These are phyloP conservation scores for Mionectes olivaceus DNA, from an alignment of 2,797 vertebrate species.

Conservation along the genomic window DNA sequence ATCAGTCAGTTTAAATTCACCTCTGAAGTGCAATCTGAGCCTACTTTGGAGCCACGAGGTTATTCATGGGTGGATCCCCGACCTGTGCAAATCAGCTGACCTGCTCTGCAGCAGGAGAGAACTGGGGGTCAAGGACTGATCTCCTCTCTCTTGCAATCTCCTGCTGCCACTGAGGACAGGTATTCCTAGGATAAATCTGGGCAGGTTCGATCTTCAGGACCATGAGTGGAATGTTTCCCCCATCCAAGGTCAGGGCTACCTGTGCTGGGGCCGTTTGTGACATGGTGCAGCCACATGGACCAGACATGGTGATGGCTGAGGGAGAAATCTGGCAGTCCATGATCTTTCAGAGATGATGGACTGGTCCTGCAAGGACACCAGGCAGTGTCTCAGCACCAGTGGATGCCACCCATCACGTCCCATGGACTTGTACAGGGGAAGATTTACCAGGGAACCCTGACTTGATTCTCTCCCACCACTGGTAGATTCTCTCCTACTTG, in stretches of 20 bases:
- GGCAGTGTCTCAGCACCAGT: not conserved
- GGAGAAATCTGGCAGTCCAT: too few relatives aligned
- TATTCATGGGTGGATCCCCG: not conserved
- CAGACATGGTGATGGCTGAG: not conserved
- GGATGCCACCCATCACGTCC: not conserved
- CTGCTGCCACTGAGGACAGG: not conserved
- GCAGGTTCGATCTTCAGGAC: not conserved
- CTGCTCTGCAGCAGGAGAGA: not conserved
- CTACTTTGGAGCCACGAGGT: not conserved
- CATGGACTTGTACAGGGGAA: not conserved
- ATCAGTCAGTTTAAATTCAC: not conserved
- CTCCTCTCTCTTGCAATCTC: not conserved
- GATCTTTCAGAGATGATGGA: not conserved
- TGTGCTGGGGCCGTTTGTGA: not conserved
- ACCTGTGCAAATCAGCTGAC: not conserved
- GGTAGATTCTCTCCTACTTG: not conserved
- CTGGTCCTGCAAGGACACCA: not conserved
- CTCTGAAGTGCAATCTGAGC: not conserved
- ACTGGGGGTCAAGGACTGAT: not conserved
- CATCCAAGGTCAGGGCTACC: not conserved
- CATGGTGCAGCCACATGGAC: not conserved
- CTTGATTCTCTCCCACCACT: not conserved
- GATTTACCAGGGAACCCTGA: not conserved
- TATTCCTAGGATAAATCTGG: not conserved
- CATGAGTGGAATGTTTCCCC: not conserved